Evolutionary conservation across 2,888 invertebrate species (phyloP).

Genomic region (Cheilosia impressa): DNA sequence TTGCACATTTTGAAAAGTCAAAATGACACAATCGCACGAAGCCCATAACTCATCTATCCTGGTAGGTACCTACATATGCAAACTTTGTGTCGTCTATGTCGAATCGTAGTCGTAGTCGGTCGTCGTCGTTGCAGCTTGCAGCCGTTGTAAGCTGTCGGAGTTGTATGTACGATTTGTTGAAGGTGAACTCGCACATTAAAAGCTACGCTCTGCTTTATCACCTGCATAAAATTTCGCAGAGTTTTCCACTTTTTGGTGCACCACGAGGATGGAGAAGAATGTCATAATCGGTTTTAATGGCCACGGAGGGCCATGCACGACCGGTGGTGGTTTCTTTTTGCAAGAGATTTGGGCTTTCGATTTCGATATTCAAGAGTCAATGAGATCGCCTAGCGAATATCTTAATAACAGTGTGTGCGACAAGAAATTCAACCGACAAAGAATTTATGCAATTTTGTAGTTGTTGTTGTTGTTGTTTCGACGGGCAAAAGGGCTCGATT

Average conservation of each 20-base stretch:
- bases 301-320: slow-evolving; percentile 41
- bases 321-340: slow-evolving; percentile 2
- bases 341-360: slow-evolving; percentile 36
- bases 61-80: slow-evolving; percentile 16
- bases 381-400: slow-evolving; percentile 10
- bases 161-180: slow-evolving; percentile 31
- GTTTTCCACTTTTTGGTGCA: slow-evolving; percentile 4
- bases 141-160: slow-evolving; percentile 5
- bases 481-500: too few species aligned
- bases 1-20: slow-evolving; percentile 24
- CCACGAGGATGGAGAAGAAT: slow-evolving; percentile 33
- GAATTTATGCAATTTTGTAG: too few species aligned
- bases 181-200: slow-evolving; percentile 61
- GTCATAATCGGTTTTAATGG: slow-evolving; percentile 61
- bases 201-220: slow-evolving; percentile 59
- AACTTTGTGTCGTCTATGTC: slow-evolving; percentile 36
- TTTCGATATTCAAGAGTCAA: slow-evolving; percentile 49
- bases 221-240: slow-evolving; percentile 38
- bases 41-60: slow-evolving; percentile 64
- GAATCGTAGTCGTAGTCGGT: too few species aligned
- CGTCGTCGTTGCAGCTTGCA: not conserved
- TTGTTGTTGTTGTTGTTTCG: too few species aligned
- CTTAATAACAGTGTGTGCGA: slow-evolving; percentile 18
- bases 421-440: not conserved
- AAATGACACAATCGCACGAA: slow-evolving; percentile 70